Percentiles rank a stretch among this genome's conserved stretches.
Conservation (phyloP, 2,797 vertebrate genomes). For the Odontamblyopus lacepedii region DNA sequence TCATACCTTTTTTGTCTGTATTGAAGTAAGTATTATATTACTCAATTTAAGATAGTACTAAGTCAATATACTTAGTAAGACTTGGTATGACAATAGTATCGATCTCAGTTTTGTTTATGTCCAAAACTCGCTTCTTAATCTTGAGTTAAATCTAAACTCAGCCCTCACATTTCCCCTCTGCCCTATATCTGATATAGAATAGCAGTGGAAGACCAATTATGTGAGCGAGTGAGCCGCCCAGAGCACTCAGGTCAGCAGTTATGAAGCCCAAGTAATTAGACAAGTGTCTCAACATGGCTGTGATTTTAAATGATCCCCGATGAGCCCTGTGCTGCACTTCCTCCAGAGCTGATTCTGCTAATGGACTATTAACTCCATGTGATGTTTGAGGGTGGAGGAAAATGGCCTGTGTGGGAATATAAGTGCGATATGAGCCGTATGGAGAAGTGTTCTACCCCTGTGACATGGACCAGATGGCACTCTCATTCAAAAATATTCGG, state of each 20-base stretch:
- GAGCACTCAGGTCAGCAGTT: slow-evolving; percentile 67
- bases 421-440: slow-evolving; percentile 2
- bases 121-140: slow-evolving; percentile 49
- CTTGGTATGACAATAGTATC: neutral
- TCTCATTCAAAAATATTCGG: neutral
- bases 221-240: slow-evolving; percentile 50
- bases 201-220: slow-evolving; percentile 62
- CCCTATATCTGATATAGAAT: slow-evolving; percentile 65
- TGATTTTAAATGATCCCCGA: slow-evolving; percentile 60
- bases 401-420: slow-evolving; percentile 15
- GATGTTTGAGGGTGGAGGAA: slow-evolving; percentile 3
- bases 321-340: slow-evolving; percentile 36
- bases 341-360: slow-evolving; percentile 40
- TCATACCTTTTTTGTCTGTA: neutral
- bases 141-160: slow-evolving; percentile 42
- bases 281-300: slow-evolving; percentile 48
- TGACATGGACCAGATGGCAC: neutral
- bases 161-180: slow-evolving; percentile 40
- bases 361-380: slow-evolving; percentile 38
- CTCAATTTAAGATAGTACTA: neutral
- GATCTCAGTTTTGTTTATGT: slow-evolving; percentile 24
- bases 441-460: slow-evolving; percentile 7
- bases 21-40: neutral
- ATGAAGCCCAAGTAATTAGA: slow-evolving; percentile 64
- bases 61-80: neutral